These are phyloP conservation scores for Vulpes ferrilata DNA, from an alignment of 2,113 vertebrate species.

Conservation along the genomic window DNA sequence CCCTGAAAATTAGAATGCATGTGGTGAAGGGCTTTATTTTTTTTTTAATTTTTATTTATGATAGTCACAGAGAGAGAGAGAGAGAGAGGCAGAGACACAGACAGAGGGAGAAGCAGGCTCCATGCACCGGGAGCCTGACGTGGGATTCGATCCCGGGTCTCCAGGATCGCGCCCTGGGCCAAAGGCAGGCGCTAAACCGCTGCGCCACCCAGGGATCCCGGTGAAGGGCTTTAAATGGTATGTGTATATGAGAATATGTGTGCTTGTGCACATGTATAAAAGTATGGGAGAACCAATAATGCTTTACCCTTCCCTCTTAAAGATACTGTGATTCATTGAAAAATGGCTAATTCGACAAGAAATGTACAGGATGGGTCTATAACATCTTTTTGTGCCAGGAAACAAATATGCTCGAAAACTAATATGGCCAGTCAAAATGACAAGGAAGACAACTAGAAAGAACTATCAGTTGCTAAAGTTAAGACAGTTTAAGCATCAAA, in stretches of 20 bases:
- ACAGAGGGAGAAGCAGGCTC: no score
- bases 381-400: not conserved
- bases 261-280: no score
- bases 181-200: no score
- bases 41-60: no score
- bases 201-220: no score
- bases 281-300: not conserved
- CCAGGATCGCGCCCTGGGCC: no score
- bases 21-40: not conserved
- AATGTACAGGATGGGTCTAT: not conserved
- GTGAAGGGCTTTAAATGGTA: not conserved
- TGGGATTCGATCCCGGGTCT: no score
- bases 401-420: not conserved
- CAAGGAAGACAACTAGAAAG: not conserved
- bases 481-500: not conserved
- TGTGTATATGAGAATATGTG: not conserved
- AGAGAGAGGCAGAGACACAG: no score
- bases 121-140: no score
- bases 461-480: not conserved
- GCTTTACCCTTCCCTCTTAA: not conserved
- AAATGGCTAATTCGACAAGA: not conserved
- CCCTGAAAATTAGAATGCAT: not conserved
- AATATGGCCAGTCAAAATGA: not conserved
- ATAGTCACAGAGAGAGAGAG: no score
- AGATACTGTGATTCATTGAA: not conserved